Percentiles rank a stretch among this genome's conserved stretches.
Evolutionary conservation across 1,140 invertebrate species (phyloP).

Genomic region (Megathymus violae): DNA sequence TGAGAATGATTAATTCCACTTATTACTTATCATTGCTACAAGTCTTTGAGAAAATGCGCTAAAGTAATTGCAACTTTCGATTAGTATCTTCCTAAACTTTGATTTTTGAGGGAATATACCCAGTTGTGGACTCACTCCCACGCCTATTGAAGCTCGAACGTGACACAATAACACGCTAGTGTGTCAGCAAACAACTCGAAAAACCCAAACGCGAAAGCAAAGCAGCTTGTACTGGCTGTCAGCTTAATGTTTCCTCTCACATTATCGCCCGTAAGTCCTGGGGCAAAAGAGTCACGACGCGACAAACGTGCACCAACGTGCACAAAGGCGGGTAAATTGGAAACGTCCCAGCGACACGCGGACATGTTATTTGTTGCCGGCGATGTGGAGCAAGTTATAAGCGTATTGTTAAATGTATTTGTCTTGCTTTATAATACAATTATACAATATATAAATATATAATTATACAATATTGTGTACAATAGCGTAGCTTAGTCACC

Average conservation of each 20-base stretch:
- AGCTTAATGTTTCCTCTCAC: conserved; percentile 28
- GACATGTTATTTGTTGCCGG: conserved; percentile 62
- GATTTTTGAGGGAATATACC: too few species aligned
- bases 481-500: too few species aligned
- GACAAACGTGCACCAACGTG: conserved; percentile 38
- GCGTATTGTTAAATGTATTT: too few species aligned
- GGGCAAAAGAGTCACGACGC: conserved; percentile 21
- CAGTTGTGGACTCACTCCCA: conserved; percentile 2
- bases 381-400: conserved; percentile 46
- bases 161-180: conserved; percentile 13
- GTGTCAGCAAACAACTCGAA: conserved; percentile 14
- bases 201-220: conserved; percentile 28
- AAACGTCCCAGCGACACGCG: conserved; percentile 62
- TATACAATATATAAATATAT: too few species aligned
- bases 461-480: too few species aligned
- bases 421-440: too few species aligned
- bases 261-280: conserved; percentile 29
- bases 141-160: conserved; percentile 15
- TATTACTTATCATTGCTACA: too few species aligned
- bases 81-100: too few species aligned
- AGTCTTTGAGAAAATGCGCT: too few species aligned
- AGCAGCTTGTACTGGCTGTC: conserved; percentile 28
- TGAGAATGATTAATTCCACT: too few species aligned
- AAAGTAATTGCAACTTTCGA: too few species aligned
- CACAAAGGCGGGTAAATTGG: conserved; percentile 66